Evolutionary conservation across 1,140 invertebrate species (phyloP).

Genomic region (Asobara japonica): DNA sequence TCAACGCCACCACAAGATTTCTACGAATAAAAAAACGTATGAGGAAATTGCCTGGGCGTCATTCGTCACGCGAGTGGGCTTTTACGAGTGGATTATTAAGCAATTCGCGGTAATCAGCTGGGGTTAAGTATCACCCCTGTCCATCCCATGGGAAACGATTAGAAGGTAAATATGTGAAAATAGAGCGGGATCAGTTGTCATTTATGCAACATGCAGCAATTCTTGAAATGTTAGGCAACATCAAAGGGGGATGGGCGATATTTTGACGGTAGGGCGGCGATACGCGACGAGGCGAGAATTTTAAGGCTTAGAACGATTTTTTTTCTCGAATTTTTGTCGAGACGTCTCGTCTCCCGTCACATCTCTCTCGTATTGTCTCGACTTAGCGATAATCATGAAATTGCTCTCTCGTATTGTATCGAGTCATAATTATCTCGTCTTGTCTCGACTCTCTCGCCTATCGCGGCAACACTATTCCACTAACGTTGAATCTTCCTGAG

Average conservation of each 20-base stretch:
- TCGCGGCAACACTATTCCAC: too few relatives aligned
- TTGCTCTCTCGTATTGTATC: too few relatives aligned
- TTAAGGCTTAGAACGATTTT: too few relatives aligned
- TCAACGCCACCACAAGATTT: not conserved
- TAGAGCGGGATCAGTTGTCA: not conserved
- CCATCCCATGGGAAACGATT: not conserved
- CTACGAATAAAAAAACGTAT: slow-evolving; percentile 19
- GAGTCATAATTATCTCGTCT: too few relatives aligned
- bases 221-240: not conserved
- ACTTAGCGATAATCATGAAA: too few relatives aligned
- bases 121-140: slow-evolving; percentile 5
- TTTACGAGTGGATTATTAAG: slow-evolving; percentile 22
- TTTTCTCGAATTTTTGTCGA: too few relatives aligned
- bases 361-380: too few relatives aligned
- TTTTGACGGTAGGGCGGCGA: too few relatives aligned
- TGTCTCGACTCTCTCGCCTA: too few relatives aligned
- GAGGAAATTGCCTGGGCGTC: slow-evolving; percentile 16
- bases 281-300: too few relatives aligned
- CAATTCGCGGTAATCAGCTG: slow-evolving; percentile 20
- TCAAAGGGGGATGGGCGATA: not conserved
- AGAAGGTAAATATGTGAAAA: not conserved
- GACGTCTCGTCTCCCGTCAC: too few relatives aligned
- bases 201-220: not conserved
- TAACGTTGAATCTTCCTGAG: too few relatives aligned
- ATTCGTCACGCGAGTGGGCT: slow-evolving; percentile 32